Percentiles rank a stretch among this genome's conserved stretches.
Conservation (phyloP, 2,113 vertebrate genomes). For the Erythrolamprus reginae region DNA sequence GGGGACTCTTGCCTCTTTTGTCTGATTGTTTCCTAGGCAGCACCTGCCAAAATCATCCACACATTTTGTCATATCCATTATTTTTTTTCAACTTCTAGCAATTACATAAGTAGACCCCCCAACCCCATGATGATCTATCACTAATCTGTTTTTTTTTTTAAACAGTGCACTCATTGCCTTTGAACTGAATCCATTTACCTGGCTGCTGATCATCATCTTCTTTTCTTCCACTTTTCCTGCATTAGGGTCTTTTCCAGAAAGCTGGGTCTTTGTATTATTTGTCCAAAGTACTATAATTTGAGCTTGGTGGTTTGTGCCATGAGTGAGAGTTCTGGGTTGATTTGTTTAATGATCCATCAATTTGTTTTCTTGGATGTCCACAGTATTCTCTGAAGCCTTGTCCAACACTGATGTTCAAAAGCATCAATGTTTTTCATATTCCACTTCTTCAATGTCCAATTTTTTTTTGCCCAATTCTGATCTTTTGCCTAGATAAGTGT, state of each 20-base stretch:
- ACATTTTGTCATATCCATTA: background rate
- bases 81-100: background rate
- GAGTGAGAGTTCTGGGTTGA: background rate
- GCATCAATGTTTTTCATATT: background rate
- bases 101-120: background rate
- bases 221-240: background rate
- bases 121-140: background rate
- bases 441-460: background rate
- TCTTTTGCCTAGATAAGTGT: background rate
- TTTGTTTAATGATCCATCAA: background rate
- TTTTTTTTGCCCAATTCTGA: background rate
- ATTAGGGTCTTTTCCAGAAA: background rate
- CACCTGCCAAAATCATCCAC: background rate
- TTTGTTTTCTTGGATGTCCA: background rate
- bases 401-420: background rate
- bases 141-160: background rate
- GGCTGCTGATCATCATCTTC: background rate
- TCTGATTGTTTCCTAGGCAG: background rate
- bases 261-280: background rate
- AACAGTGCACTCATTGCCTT: background rate
- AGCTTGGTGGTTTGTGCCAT: background rate
- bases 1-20: background rate
- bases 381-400: background rate
- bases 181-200: background rate
- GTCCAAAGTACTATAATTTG: background rate